Base-by-base conservation (phyloP, 2,113 vertebrate species). In the Crotalus viridis region DNA sequence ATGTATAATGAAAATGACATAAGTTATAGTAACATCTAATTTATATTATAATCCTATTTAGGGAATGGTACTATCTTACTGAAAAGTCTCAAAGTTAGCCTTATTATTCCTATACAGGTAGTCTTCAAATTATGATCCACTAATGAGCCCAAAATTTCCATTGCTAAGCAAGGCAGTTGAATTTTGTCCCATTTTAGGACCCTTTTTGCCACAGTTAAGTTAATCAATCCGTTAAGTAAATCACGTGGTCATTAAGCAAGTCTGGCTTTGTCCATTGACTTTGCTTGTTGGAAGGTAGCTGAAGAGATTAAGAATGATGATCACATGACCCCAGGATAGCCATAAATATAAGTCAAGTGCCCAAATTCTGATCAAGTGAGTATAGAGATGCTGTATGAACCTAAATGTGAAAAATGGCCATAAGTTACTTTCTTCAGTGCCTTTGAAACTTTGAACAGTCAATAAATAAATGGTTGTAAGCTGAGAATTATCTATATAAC, bases 51-150 rank as follows among this genome's bases (percentile, higher is more conserved):
- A 24, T n/a, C 21, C 0, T 39, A 55, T 57, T 22, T 46, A 89
- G 3, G 21, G 3, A 61, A 0, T 0, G 0, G 46, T 55, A 69
- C 64, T 13, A 54, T 46, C 33, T 24, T 15, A 26, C 13, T 69
- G 26, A 92, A 39, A 54, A 88, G 51, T 24, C 8, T 43, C 55
- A 85, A 26, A 43, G 8, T 43, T 57, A 26, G 39, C 39, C 26
- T 21, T 48, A 55, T 13, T 74, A 86, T 86, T 57, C 52, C 39
- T 81, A 26, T 86, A 57, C 33, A 28, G 10, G 26, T 28, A 64
- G 3, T 64, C 61, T 59, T 59, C 57, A 59, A 59, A 59, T 59
- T 59, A 59, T 59, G 57, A 59, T 9, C 61, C 26, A 64, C 61
- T 64, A 64, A 13, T 64, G 10, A 64, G 26, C 26, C 26, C 26